A percentile compares a stretch with the other conserved stretches of the same genome.
phyloP scores from a whole-genome alignment of 2,888 invertebrate genomes.

The Leucania comma region DNA sequence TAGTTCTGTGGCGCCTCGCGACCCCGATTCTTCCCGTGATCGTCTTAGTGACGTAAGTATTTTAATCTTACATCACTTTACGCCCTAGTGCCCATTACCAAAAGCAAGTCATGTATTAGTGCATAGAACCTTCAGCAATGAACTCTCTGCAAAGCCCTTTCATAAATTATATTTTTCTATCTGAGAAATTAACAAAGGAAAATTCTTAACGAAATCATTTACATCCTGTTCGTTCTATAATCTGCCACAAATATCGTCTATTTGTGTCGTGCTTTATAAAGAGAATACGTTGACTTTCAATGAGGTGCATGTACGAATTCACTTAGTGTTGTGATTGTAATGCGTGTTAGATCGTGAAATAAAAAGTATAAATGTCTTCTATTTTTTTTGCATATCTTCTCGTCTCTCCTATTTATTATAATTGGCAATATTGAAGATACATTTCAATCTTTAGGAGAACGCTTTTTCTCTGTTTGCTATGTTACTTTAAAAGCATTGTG shows the following conservation, averaged over 20 bases:
- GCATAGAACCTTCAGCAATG: conserved; percentile 60
- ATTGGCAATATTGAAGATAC: conserved; percentile 36
- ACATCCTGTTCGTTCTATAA: conserved; percentile 50
- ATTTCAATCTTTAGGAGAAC: conserved; percentile 16
- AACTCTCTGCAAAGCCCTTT: conserved; percentile 53
- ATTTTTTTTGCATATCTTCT: conserved; percentile 78
- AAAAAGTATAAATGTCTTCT: conserved; percentile 67
- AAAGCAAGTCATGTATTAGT: conserved; percentile 59
- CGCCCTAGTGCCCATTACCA: conserved; percentile 53
- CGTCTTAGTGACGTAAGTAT: conserved; percentile 96
- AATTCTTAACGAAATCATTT: conserved; percentile 53
- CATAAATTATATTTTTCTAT: conserved; percentile 41
- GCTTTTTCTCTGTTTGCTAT: conserved; percentile 53
- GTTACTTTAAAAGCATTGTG: conserved; percentile 55
- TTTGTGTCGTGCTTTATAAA: conserved; percentile 56
- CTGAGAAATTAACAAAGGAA: conserved; percentile 22
- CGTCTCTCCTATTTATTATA: conserved; percentile 74
- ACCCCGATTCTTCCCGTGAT: conserved; percentile 95
- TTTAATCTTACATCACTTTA: conserved; percentile 62
- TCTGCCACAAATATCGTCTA: conserved; percentile 56
- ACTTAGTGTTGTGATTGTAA: conserved; percentile 77
- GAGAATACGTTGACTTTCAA: conserved; percentile 47
- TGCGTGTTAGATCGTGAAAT: conserved; percentile 75
- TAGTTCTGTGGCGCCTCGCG: conserved; percentile 94
- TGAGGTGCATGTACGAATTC: conserved; percentile 74